Percentiles rank a stretch among this genome's conserved stretches.
Evolutionary conservation across 2,888 invertebrate species (phyloP).

Genomic region (Apamea crenata): DNA sequence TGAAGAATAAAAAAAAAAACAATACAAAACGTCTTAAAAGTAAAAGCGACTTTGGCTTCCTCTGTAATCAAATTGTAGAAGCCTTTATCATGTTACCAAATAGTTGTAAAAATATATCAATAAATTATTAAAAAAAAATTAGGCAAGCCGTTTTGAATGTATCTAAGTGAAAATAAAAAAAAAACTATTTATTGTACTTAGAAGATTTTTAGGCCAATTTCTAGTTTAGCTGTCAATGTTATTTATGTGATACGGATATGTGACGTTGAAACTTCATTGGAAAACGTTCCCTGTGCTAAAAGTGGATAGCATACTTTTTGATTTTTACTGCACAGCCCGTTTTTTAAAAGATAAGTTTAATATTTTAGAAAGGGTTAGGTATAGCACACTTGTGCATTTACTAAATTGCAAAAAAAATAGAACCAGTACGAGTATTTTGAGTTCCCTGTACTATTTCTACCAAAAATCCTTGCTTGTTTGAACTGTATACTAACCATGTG

Average conservation of each 20-base stretch:
- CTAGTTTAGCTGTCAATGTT: constrained; percentile 47
- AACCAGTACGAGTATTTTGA: neutral
- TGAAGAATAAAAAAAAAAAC: neutral
- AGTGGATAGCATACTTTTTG: neutral
- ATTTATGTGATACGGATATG: constrained; percentile 23
- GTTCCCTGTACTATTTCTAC: neutral
- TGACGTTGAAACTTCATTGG: neutral
- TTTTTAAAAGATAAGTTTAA: neutral
- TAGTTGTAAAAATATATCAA: constrained; percentile 44
- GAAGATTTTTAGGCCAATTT: constrained; percentile 64
- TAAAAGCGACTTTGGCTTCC: constrained; percentile 21
- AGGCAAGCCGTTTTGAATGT: constrained; percentile 45
- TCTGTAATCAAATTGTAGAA: constrained; percentile 23
- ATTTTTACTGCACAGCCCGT: neutral
- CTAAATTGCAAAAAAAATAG: neutral
- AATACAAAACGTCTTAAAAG: neutral
- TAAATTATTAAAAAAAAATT: constrained; percentile 7
- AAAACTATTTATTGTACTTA: constrained; percentile 63
- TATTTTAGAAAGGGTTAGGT: neutral
- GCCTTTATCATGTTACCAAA: constrained; percentile 53
- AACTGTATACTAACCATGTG: constrained; percentile 2
- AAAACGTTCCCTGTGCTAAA: neutral
- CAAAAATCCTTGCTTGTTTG: constrained; percentile 34
- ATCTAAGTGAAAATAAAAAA: constrained; percentile 42
- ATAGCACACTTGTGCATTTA: neutral